Base-by-base conservation (phyloP, 2,888 invertebrate genomes). In the Eristalis tenax region DNA sequence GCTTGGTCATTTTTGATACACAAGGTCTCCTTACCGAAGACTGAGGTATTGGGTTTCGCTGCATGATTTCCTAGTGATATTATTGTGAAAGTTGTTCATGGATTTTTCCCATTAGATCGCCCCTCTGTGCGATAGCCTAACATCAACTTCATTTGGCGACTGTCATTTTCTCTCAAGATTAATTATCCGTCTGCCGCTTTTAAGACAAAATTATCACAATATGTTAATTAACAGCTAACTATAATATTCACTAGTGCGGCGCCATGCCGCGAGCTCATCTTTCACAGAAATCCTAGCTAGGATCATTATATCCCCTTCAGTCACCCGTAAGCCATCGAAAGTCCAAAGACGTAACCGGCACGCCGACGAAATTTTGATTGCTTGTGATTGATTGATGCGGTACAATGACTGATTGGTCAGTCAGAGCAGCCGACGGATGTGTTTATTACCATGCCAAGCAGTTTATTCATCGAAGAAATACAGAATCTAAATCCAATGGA, bases 301-400 rank as follows among this genome's bases (percentile, higher is more conserved):
- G 75, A 83, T 71, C 63, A 57, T 71, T 64, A 83, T 75, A n/a
- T 61, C 66, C 63, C 65, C 69, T 61, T 56, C 59, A 65, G n/a
- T 71, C 43, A 38, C 43, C 1, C 18, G 66, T 71, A 87, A 83
- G 38, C 35, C 65, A 59, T 59, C 35, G 13, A 57, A 79, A 50
- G 35, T 63, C 40, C 65, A 66, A 68, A 74, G 38, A 64, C 63
- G 63, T 74, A 69, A 86, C 43, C 32, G 65, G 74, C 57, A 70
- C 57, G 70, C 76, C 77, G 77, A 76, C 71, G 69, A 76, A 78
- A 83, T 73, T 87, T 87, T 83, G 88, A 82, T 84, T 68, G 74
- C 65, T 43, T 68, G 71, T 88, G 88, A 88, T 88, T 88, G 87
- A 88, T 88, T 83, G 70, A 77, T 88, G 88, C 83, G 86, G 86